Evolutionary conservation across 2,888 invertebrate genomes (phyloP).

Genomic region (Galerucella pusilla): DNA sequence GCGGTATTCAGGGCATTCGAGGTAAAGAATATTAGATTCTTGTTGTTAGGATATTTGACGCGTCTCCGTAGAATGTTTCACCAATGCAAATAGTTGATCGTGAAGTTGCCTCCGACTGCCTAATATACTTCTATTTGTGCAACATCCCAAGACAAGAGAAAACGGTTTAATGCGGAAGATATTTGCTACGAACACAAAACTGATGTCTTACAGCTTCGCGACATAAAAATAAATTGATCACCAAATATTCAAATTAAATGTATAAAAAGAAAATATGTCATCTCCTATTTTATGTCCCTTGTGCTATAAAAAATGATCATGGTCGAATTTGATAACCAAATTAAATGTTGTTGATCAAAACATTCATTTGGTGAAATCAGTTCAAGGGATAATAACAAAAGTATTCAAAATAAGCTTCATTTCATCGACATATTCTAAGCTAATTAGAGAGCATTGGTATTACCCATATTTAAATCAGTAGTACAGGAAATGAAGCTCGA

Average conservation of each 20-base stretch:
- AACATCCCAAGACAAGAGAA: constrained; percentile 24
- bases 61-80: constrained; percentile 32
- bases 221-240: background rate
- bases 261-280: no score
- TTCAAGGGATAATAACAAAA: no score
- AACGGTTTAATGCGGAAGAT: constrained; percentile 14
- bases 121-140: constrained; percentile 31
- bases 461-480: no score
- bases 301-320: no score
- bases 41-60: constrained; percentile 41
- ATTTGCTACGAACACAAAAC: background rate
- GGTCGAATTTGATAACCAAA: no score
- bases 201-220: background rate
- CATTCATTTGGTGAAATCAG: no score
- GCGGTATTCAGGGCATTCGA: constrained; percentile 39
- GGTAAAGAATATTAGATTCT: constrained; percentile 44
- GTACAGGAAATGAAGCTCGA: no score
- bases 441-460: no score
- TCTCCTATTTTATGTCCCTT: no score
- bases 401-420: no score
- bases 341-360: no score
- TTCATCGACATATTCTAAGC: no score
- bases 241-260: background rate
- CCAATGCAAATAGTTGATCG: constrained; percentile 35
- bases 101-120: constrained; percentile 26